A percentile compares a stretch with the other conserved stretches of the same genome.
phyloP scores from a whole-genome alignment of 2,797 vertebrate species.

The Spatula versicolor region DNA sequence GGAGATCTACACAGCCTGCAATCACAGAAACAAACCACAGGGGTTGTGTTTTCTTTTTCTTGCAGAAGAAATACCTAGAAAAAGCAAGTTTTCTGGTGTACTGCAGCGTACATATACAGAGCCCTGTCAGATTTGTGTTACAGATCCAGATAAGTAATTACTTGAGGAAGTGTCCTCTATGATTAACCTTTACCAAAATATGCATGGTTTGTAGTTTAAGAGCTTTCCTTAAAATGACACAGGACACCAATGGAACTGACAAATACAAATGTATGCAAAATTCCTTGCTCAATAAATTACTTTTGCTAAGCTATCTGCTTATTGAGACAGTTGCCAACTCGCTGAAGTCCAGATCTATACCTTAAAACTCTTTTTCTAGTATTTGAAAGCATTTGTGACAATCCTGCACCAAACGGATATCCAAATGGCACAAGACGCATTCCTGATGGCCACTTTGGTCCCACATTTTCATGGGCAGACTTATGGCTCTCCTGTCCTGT shows the following conservation, averaged over 20 bases:
- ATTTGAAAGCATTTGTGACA: background rate
- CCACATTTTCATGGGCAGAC: background rate
- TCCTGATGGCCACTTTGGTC: background rate
- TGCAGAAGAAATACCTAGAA: background rate
- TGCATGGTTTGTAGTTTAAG: background rate
- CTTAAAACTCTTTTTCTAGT: background rate
- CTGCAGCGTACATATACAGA: background rate
- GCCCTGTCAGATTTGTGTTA: background rate
- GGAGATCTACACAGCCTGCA: constrained; percentile 71
- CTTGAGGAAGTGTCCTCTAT: background rate
- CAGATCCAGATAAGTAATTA: background rate
- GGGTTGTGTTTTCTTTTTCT: background rate
- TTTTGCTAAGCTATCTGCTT: background rate
- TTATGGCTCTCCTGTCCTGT: background rate
- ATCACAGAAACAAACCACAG: background rate
- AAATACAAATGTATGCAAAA: background rate
- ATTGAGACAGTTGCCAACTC: background rate
- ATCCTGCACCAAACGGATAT: background rate
- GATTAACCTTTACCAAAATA: background rate
- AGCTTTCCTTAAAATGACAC: background rate
- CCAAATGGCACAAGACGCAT: background rate
- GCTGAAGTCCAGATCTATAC: background rate
- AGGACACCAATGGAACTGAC: background rate
- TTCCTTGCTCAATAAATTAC: background rate
- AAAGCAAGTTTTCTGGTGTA: background rate